Evolutionary conservation across 2,888 invertebrate species (phyloP).

Genomic region (Drosophila buzzatii): DNA sequence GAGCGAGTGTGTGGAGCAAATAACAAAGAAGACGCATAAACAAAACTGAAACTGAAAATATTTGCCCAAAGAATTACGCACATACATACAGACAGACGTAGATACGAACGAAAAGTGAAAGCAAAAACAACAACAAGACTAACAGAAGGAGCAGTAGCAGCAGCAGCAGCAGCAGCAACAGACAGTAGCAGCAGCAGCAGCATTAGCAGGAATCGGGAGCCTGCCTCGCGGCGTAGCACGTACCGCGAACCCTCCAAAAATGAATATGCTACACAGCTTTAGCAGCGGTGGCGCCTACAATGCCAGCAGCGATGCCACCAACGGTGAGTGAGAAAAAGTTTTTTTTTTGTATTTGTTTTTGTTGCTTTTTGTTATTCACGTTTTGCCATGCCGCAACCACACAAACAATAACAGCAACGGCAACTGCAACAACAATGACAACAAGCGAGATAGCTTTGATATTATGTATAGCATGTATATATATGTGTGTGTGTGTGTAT

Average conservation of each 20-base stretch:
- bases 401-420: slow-evolving; percentile 36
- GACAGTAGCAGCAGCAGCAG: slow-evolving; percentile 17
- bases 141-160: neutral
- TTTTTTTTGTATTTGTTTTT: slow-evolving; percentile 19
- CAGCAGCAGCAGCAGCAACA: slow-evolving; percentile 8
- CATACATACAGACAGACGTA: neutral
- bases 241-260: slow-evolving; percentile 44
- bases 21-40: slow-evolving; percentile 57
- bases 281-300: slow-evolving; percentile 76
- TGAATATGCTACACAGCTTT: slow-evolving; percentile 84
- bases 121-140: slow-evolving; percentile 13
- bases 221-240: slow-evolving; percentile 25
- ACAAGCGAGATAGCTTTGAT: slow-evolving; percentile 31
- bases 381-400: slow-evolving; percentile 32
- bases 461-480: slow-evolving; percentile 21
- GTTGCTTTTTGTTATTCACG: slow-evolving; percentile 3
- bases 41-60: slow-evolving; percentile 60
- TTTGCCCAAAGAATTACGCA: slow-evolving; percentile 55
- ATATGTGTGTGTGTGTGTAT: slow-evolving; percentile 8
- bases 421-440: slow-evolving; percentile 37
- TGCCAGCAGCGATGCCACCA: slow-evolving; percentile 66
- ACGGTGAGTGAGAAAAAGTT: slow-evolving; percentile 70
- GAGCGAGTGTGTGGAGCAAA: slow-evolving; percentile 1
- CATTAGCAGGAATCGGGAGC: slow-evolving; percentile 21
- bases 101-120: neutral